These are phyloP conservation scores for Halisarca cf. caerulea DNA, from an alignment of 37 sponge, comb jelly and placozoan species.

Conservation along the genomic window DNA sequence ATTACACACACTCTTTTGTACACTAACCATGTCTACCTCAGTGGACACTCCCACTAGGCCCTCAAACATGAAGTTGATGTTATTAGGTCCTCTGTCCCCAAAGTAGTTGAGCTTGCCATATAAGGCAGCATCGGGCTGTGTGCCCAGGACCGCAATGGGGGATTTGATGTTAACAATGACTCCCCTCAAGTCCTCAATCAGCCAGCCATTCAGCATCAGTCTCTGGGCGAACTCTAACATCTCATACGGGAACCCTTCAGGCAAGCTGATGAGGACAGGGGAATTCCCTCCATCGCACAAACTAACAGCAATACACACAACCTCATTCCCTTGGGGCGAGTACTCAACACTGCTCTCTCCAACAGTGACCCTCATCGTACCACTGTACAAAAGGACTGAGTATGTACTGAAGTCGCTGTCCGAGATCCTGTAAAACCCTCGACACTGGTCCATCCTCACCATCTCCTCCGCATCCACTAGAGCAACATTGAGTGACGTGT, in stretches of 20 bases:
- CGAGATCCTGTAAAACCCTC: neutral
- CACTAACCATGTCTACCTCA: neutral
- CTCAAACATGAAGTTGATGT: neutral
- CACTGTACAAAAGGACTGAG: constrained; percentile 13
- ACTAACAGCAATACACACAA: neutral
- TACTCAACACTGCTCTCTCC: neutral
- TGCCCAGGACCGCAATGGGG: neutral
- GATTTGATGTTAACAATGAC: neutral
- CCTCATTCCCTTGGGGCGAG: neutral
- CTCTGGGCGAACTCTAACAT: neutral
- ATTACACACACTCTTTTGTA: neutral
- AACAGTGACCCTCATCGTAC: neutral
- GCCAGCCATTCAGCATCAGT: neutral
- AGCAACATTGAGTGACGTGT: neutral
- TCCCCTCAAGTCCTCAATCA: neutral
- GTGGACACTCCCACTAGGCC: neutral
- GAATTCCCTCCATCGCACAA: neutral
- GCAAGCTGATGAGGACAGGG: constrained; percentile 7
- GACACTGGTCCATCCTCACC: neutral
- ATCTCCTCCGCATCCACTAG: constrained; percentile 1
- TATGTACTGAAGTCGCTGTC: constrained; percentile 1
- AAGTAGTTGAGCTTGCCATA: neutral
- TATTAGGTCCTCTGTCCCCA: neutral
- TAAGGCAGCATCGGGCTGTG: neutral
- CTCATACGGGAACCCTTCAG: neutral